Evolutionary conservation across 1,140 invertebrate genomes (phyloP).

Genomic region (Conus ventricosus): DNA sequence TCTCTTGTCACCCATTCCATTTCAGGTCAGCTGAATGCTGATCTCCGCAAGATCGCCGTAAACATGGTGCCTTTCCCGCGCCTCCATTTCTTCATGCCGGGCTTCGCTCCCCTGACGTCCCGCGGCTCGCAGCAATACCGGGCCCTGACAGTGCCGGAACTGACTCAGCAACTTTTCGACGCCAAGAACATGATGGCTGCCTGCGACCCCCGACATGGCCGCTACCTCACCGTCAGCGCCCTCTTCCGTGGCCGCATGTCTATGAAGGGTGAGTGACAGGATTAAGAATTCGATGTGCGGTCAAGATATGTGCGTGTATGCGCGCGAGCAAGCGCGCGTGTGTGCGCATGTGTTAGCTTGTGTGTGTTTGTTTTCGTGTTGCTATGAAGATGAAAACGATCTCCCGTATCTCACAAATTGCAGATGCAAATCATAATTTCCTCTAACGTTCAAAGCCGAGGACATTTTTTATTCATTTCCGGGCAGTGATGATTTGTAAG

Average conservation of each 20-base stretch:
- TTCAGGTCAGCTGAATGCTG: constrained; percentile 82
- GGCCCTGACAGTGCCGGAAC: constrained; percentile 86
- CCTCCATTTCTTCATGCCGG: constrained; percentile 97
- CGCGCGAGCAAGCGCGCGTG: too few species aligned
- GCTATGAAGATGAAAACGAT: too few species aligned
- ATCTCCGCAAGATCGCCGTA: constrained; percentile 94
- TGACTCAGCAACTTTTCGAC: constrained; percentile 83
- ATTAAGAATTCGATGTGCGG: too few species aligned
- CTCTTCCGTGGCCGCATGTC: constrained; percentile 77
- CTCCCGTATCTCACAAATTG: too few species aligned
- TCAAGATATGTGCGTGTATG: too few species aligned
- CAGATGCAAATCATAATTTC: too few species aligned
- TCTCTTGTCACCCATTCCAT: too few species aligned
- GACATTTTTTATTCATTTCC: too few species aligned
- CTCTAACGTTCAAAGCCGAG: too few species aligned
- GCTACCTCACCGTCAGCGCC: constrained; percentile 84
- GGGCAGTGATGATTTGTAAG: too few species aligned
- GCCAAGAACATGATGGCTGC: constrained; percentile 86
- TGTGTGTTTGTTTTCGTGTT: too few species aligned
- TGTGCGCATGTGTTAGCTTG: too few species aligned
- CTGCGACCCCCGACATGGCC: constrained; percentile 80
- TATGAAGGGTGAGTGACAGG: constrained; percentile 70
- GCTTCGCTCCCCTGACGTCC: constrained; percentile 94
- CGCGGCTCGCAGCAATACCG: constrained; percentile 77
- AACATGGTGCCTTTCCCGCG: constrained; percentile 98